These are phyloP conservation scores for Eunapius fragilis DNA, from an alignment of 37 sponge, comb jelly and placozoan genomes.

Conservation along the genomic window DNA sequence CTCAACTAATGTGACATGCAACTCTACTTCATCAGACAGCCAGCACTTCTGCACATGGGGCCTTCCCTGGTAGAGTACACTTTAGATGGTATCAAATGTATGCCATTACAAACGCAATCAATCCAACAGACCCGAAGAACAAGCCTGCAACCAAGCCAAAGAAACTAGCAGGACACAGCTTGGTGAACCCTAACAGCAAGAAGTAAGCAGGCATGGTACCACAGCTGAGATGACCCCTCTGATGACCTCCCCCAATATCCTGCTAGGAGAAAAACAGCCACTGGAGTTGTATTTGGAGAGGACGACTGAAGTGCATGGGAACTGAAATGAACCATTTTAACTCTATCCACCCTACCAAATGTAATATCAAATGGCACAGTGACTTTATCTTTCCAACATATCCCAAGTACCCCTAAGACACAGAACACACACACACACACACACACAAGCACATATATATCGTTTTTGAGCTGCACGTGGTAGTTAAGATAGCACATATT, in stretches of 20 bases:
- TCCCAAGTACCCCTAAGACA: neutral
- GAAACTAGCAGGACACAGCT: slow-evolving; percentile 53
- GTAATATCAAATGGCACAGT: neutral
- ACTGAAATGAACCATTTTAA: neutral
- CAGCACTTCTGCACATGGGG: neutral
- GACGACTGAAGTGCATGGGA: neutral
- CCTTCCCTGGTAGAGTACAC: neutral
- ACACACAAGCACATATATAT: no score
- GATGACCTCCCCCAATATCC: neutral
- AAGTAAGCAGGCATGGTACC: slow-evolving; percentile 33
- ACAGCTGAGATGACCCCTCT: neutral
- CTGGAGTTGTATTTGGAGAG: slow-evolving; percentile 62
- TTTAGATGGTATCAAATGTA: neutral
- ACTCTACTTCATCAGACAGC: neutral
- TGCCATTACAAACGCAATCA: neutral
- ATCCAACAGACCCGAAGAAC: neutral
- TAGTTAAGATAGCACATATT: no score
- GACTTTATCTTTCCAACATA: neutral
- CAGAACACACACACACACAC: neutral
- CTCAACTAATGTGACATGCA: neutral
- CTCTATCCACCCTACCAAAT: neutral
- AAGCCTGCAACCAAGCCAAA: slow-evolving; percentile 9
- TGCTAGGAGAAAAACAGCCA: slow-evolving; percentile 51
- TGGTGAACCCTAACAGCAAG: slow-evolving; percentile 61
- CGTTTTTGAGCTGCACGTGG: neutral